These are phyloP conservation scores for Globicephala melas DNA, from an alignment of 2,113 vertebrate genomes.

Conservation along the genomic window DNA sequence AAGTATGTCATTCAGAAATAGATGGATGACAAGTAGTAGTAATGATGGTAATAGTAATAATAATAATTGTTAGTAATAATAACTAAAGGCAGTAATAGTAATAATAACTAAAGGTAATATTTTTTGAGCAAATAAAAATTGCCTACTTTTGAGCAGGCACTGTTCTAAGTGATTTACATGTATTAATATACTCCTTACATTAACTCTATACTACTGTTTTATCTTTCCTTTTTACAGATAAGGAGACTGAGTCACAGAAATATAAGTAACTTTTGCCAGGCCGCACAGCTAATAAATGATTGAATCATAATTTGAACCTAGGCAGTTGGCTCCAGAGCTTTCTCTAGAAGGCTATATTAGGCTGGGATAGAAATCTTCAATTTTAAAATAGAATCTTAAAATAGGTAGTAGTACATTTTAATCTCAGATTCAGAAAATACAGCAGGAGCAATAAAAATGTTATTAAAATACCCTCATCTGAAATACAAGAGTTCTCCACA, in stretches of 20 bases:
- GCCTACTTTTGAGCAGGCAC: neutral
- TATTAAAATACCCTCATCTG: neutral
- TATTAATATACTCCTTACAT: neutral
- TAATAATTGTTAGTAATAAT: neutral
- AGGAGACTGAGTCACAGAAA: neutral
- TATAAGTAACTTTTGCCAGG: neutral
- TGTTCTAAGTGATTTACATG: neutral
- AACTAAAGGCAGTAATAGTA: neutral
- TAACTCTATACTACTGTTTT: neutral
- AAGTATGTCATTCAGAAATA: neutral
- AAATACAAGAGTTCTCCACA: neutral
- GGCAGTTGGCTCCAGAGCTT: neutral
- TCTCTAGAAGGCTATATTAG: neutral
- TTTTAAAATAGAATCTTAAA: neutral
- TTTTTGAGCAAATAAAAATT: neutral
- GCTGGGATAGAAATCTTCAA: neutral
- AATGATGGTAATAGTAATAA: neutral
- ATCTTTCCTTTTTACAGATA: neutral
- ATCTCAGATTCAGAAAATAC: neutral
- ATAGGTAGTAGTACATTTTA: neutral
- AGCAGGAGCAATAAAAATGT: neutral
- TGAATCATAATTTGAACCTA: neutral
- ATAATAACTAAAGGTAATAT: neutral
- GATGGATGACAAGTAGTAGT: neutral
- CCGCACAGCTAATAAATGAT: neutral